phyloP scores from a whole-genome alignment of 1,140 invertebrate species.

The Megalopta genalis region DNA sequence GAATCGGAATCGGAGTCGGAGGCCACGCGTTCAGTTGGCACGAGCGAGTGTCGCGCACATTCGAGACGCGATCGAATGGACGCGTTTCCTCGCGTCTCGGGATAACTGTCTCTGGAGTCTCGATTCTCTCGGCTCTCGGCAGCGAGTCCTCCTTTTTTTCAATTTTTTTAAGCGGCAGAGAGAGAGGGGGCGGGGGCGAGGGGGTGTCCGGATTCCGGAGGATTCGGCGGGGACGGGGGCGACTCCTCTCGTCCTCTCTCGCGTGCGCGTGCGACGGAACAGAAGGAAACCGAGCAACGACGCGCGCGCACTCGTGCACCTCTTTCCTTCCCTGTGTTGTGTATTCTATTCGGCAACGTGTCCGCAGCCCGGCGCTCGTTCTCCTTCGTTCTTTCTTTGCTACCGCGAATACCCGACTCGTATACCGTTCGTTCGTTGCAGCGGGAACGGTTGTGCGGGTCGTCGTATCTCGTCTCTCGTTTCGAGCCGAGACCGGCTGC shows the following conservation, averaged over 20 bases:
- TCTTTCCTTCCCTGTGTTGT: neutral
- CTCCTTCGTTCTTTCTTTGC: too few species aligned
- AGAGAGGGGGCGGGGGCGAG: neutral
- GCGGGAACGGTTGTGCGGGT: conserved; percentile 34
- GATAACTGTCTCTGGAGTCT: neutral
- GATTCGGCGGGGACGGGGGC: too few species aligned
- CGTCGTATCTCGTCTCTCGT: conserved; percentile 3
- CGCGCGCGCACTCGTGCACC: conserved; percentile 13
- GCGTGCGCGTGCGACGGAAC: neutral
- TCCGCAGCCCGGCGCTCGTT: neutral
- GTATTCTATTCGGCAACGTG: neutral
- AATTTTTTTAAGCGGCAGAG: neutral
- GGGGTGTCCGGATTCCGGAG: too few species aligned
- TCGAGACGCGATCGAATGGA: neutral
- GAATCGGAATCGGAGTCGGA: neutral
- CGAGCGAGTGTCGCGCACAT: neutral
- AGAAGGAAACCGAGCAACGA: neutral
- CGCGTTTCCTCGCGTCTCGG: neutral
- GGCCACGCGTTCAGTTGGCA: neutral
- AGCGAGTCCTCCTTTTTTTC: neutral
- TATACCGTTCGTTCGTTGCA: conserved; percentile 44
- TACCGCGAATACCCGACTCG: neutral
- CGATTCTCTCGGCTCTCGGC: neutral
- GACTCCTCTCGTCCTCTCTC: neutral
- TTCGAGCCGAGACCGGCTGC: conserved; percentile 54